Base-by-base conservation (phyloP, 1,140 invertebrate genomes). In the Lepidurus packardi region DNA sequence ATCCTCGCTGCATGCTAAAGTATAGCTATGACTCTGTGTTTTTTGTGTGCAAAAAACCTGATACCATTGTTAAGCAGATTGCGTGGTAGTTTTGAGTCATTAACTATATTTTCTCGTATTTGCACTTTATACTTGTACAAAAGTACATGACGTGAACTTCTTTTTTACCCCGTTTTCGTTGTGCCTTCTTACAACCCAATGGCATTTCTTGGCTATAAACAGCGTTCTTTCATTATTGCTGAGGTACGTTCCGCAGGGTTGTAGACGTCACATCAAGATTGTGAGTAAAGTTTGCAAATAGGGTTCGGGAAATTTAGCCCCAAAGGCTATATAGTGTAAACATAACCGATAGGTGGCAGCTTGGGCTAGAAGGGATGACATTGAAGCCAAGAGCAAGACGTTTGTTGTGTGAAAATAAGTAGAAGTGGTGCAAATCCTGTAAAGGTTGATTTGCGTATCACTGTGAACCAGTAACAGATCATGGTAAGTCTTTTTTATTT, bases 1-100 rank as follows among this genome's bases (percentile, higher is more conserved):
- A 98, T 85, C 90, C 92, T 0, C 88, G 90, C 65, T 97, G 95
- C n/a, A 98, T 99, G 96, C 87, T 97, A 81, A 91, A 92, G 78
- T 94, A 95, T 82, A 90, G 93, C 81, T 97, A 97, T 82, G 89
- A 92, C 82, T 96, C 94, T 80, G 92, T 96, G 3, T 97, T 94
- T 85, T 94, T 97, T 83, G 91, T 95, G 4, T 94, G 93, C 82
- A 87, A 89, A 80, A 96, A 96, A 84, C 91, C 91, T 45, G 75
- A 42, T 9, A 25, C 74, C n/a, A 65, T 13, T 65, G 16, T 21
- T n/a, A 65, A 65, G 53, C 16, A 11, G 21, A 65, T 7, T 65
- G 53, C 21, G 8, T 16, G 53, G 13, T 65, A 65, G 53, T 16
- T 65, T 13, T 16, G 1, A 13, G 13, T 34, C 53, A 7, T 65